phyloP scores from a whole-genome alignment of 2,797 vertebrate species.

The Aldrovandia affinis region DNA sequence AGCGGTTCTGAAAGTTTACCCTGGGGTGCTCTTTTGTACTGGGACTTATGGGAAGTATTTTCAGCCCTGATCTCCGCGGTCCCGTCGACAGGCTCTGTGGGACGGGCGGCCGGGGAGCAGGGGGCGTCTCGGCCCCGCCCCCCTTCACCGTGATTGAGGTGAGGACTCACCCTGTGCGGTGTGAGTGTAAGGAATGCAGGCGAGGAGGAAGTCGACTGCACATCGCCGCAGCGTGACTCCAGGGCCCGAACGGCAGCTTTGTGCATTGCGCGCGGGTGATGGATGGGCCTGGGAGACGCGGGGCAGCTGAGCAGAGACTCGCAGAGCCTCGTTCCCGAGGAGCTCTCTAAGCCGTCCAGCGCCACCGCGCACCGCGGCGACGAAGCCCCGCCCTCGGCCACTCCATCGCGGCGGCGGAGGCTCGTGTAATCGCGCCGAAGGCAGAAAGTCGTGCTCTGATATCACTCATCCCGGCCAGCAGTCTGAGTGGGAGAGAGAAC shows the following conservation, averaged over 20 bases:
- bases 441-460: neutral
- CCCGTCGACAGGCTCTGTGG: neutral
- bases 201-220: slow-evolving; percentile 34
- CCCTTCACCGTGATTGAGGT: slow-evolving; percentile 7
- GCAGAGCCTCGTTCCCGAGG: neutral
- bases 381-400: slow-evolving; percentile 26
- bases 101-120: neutral
- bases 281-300: slow-evolving; percentile 23
- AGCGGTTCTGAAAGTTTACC: neutral
- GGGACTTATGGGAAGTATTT: neutral
- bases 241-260: slow-evolving; percentile 41
- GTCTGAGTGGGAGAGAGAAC: neutral
- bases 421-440: slow-evolving; percentile 13
- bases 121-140: neutral
- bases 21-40: neutral
- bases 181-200: slow-evolving; percentile 24
- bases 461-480: neutral
- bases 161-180: slow-evolving; percentile 20
- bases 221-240: slow-evolving; percentile 16
- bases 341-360: neutral
- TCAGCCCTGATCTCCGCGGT: neutral
- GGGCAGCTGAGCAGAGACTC: neutral
- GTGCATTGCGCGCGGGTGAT: slow-evolving; percentile 35
- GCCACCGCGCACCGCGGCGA: neutral
- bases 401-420: neutral